These are phyloP conservation scores for Drosophila lacicola DNA, from an alignment of 2,888 invertebrate species.

Conservation along the genomic window DNA sequence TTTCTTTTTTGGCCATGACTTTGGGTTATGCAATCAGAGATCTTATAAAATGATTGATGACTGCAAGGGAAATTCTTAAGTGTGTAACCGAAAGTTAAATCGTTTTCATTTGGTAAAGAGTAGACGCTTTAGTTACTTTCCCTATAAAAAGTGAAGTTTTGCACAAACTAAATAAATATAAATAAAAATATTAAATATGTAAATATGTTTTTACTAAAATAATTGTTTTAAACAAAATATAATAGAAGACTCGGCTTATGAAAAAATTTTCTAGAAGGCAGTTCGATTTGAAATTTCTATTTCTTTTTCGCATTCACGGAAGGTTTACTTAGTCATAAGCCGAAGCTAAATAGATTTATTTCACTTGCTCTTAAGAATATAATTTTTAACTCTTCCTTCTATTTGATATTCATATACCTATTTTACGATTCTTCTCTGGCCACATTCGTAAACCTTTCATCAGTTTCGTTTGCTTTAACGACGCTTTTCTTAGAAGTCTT, in stretches of 20 bases:
- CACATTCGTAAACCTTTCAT: no score
- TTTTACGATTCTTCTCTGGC: no score
- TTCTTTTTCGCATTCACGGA: background rate
- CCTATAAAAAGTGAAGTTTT: conserved; percentile 13
- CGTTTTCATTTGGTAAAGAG: background rate
- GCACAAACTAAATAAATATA: background rate
- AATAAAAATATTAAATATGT: background rate
- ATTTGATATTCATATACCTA: background rate
- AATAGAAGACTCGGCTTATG: no score
- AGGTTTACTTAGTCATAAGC: no score
- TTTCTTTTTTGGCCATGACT: conserved; percentile 37
- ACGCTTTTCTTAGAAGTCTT: background rate
- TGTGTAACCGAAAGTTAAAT: conserved; percentile 3
- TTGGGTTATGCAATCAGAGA: conserved; percentile 24
- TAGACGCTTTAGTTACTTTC: conserved; percentile 15
- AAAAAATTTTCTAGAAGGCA: no score
- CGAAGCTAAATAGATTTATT: no score
- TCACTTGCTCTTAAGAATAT: no score
- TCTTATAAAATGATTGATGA: conserved; percentile 21
- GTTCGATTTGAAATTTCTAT: background rate
- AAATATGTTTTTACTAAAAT: no score
- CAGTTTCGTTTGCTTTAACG: no score
- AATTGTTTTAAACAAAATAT: no score
- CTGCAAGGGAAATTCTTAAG: background rate
- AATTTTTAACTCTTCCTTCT: background rate